phyloP scores from a whole-genome alignment of 2,797 vertebrate genomes.

The Hirundo rustica region DNA sequence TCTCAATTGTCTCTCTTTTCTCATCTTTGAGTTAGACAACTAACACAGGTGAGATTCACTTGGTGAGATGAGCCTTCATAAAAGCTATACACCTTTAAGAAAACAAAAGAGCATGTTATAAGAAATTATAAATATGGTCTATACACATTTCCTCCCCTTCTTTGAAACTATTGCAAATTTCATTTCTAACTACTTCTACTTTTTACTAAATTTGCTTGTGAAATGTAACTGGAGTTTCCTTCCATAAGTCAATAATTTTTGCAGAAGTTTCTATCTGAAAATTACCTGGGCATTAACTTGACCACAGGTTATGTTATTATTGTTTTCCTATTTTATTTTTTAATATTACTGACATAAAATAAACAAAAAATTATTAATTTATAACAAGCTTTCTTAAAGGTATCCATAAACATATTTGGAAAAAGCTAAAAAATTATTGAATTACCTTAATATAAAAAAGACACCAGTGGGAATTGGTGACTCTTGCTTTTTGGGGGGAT shows the following conservation, averaged over 20 bases:
- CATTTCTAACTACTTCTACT: conserved; percentile 29
- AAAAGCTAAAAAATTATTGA: not conserved
- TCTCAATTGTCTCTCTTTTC: not conserved
- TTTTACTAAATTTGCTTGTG: conserved; percentile 28
- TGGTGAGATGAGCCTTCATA: not conserved
- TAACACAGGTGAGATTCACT: not conserved
- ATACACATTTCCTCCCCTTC: conserved; percentile 42
- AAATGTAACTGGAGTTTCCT: conserved; percentile 44
- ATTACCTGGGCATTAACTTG: conserved; percentile 26
- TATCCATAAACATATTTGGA: not conserved
- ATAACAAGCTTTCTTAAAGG: not conserved
- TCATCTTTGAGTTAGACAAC: not conserved
- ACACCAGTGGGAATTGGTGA: not conserved
- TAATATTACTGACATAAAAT: not conserved
- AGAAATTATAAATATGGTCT: not conserved
- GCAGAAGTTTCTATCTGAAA: conserved; percentile 49
- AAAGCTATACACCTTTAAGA: not conserved
- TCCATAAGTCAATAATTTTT: conserved; percentile 47
- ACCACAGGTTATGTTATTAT: not conserved
- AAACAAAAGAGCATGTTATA: not conserved
- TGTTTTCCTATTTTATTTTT: not conserved
- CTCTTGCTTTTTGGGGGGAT: not conserved
- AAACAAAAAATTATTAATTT: not conserved
- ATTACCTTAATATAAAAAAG: not conserved
- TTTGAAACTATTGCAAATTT: conserved; percentile 55